Evolutionary conservation across 2,888 invertebrate species (phyloP), one percentile per base, ranked within the genome.

Genomic region (Drosophila rubida): DNA sequence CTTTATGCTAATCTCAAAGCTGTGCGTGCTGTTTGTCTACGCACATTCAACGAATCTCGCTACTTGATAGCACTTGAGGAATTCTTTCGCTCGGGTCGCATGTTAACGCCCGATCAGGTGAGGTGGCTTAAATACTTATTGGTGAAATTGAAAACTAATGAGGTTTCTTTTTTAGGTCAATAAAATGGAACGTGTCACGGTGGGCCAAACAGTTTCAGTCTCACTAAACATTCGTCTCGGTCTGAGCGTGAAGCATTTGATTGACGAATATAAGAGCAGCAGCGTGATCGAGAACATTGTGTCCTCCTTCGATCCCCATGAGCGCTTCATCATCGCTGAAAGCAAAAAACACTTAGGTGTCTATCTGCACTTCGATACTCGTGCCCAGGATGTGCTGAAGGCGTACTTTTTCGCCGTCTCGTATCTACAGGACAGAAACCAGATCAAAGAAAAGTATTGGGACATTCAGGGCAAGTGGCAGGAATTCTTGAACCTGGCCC

Each of bases 1-100:
- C 93, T 99, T 13, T 94, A 94, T 88, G 95, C 96, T 50, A 99
- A 99, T 92, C 97, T 97, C 90, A 93, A 94, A 78, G 98, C 98
- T 1, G 97, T 99, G 0, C 94, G 94, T 72, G 93, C 96, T 0
- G 94, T 99, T 8, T 94, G 95, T 77, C 93, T 98, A 90, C 94
- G 95, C 75, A 95, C 96, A 0, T 93, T 98, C 39, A 99, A 98
- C 90, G 95, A 95, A 82, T 94, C 96, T 23, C 94, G 98, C 50
- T 94, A 96, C 74, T 92, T 95, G 16, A 93, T 96, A 60, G 92
- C 95, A 0, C 92, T 97, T 22, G 93, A 95, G 73, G 93, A 94
- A 51, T 97, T 95, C 90, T 92, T 96, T 60, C 92, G 92, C 16
- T 92, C 93, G 16, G 94, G 95, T 58, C 90, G 93, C 0, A 93